Conservation (phyloP, 2,797 vertebrate species). For the Chromis chromis region DNA sequence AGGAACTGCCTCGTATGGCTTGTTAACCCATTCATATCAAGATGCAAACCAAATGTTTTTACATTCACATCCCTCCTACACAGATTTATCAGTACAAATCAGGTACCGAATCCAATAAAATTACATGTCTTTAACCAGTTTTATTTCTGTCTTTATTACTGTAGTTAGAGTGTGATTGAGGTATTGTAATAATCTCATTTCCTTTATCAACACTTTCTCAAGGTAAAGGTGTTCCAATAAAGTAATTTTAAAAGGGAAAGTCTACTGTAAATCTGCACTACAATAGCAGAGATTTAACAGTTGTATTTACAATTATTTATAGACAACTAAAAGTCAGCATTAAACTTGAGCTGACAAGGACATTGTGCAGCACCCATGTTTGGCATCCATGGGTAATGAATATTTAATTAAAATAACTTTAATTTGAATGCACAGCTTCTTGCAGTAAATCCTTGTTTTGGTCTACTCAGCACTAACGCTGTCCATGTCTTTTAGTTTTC, state of each 20-base stretch:
- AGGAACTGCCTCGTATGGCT: slow-evolving; percentile 18
- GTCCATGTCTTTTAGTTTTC: neutral
- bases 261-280: too few species aligned
- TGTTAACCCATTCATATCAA: slow-evolving; percentile 42
- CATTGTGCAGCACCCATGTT: too few species aligned
- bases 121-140: slow-evolving; percentile 10
- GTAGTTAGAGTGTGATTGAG: neutral
- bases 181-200: neutral
- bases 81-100: slow-evolving; percentile 41
- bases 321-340: too few species aligned
- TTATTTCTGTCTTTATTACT: neutral
- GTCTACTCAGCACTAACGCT: neutral
- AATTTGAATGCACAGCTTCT: neutral
- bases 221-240: too few species aligned
- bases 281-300: too few species aligned
- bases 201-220: too few species aligned
- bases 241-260: too few species aligned
- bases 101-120: slow-evolving; percentile 68
- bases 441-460: neutral
- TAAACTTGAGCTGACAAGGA: too few species aligned
- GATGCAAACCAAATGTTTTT: slow-evolving; percentile 32
- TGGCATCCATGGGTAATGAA: too few species aligned
- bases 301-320: too few species aligned
- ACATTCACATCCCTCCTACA: slow-evolving; percentile 3
- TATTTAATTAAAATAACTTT: too few species aligned